Evolutionary conservation across 1,140 invertebrate species (phyloP), one percentile per base, ranked within the genome.

Genomic region (Drosophila sp.): DNA sequence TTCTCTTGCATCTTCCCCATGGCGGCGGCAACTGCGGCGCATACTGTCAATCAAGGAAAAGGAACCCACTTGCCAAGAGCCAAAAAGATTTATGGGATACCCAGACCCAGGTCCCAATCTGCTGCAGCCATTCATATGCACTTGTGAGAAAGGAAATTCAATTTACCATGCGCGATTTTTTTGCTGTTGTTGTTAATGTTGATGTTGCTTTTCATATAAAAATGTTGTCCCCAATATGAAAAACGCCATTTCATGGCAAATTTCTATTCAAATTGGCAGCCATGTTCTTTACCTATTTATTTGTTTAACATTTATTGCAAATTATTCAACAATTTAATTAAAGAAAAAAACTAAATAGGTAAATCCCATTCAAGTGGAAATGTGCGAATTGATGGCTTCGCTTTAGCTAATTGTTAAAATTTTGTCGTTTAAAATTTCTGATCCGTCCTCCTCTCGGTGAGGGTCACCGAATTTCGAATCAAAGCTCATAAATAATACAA

Each of bases 171-270:
- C 71, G 67, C 11, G 23, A 50, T 50, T 23, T 50, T 17, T 38
- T 38, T 38, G 33, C 6, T 30, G 2, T 30, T 30, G 2, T 41
- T 41, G 8, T 40, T 40, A 2, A 1, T 40, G 10, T 40, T 10
- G 7, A 3, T 41, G 41, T 50, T 50, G 44, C 5, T 50, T 7
- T 54, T 70, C 54, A 74, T 38, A 74, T 40, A 63, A 63, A 78
- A 66, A 83, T 79, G 79, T 79, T 82, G 79, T 66, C 68, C 85
- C 78, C 70, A 72, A 76, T 80, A 89, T 80, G 55, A 74, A 72
- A 76, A 73, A 77, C 69, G 80, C 80, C 77, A 91, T 91, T 91
- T 91, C 90, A 91, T 91, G 90, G 69, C 81, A 91, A 86, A 91
- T 91, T 91, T 91, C 86, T 78, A 89, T 78, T 76, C 83, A 64